Base-by-base conservation (phyloP, 1,140 invertebrate genomes). In the Hylaeus anthracinus region DNA sequence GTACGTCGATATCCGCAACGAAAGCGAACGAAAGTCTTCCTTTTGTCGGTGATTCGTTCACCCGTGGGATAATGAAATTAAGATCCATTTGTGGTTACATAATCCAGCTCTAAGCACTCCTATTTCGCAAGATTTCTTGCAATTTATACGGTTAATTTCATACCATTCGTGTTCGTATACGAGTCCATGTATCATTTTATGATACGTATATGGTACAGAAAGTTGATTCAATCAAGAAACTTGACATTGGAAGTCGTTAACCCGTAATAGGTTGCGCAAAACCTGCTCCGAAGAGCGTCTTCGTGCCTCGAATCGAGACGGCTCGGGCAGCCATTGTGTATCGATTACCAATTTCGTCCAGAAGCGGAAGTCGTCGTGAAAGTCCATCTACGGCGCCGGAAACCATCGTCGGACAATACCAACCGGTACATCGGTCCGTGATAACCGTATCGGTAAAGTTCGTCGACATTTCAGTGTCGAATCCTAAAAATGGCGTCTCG, bases 321-420 rank as follows among this genome's bases (percentile, higher is more conserved):
- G n/a, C 37, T 65, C 41, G 43, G 82, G 58, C 77, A 85, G 84
- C 77, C 3, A 26, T 45, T 48, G 61, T 48, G 61, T 87, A 75
- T 86, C 66, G 83, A 82, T 87, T 81, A 78, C 74, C 75, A 81
- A 88, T 81, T 79, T 86, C 26, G 79, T 83, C 48, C 0, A 4
- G 39, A 51, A 72, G 12, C 84, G 81, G 83, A 84, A 86, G 67
- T 66, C 64, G 45, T 15, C 39, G 66, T 8, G 15, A 73, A 63
- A 76, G 75, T 61, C 79, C 76, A 81, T 86, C 48, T 72, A 88
- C 51, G 78, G 70, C 63, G 10, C 72, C 85, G 88, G 88, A 88
- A 87, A 55, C 72, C 73, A 45, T 56, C 51, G 51, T 12, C 45
- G 69, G 51, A 88, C 81, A 83, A 85, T 86, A 65, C 48, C 9